A percentile compares a stretch with the other conserved stretches of the same genome.
Evolutionary conservation across 2,113 vertebrate species (phyloP).

Genomic region (Dromiciops gliroides): DNA sequence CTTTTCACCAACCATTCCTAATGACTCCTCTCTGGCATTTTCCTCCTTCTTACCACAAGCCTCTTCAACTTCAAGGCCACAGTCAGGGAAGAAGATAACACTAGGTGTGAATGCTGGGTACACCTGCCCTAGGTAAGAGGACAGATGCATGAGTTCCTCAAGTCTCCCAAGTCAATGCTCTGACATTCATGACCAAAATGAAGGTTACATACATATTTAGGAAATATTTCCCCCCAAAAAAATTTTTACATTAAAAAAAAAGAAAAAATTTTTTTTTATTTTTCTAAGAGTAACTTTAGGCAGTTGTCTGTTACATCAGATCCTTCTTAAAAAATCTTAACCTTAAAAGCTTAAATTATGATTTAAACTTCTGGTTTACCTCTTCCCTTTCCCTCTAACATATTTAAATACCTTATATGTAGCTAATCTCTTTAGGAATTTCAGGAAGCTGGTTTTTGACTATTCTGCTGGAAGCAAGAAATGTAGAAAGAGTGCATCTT

Average conservation of each 20-base stretch:
- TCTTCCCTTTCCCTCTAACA: background rate
- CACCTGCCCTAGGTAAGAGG: background rate
- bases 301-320: slow-evolving; percentile 37
- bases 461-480: background rate
- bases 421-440: slow-evolving; percentile 18
- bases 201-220: background rate
- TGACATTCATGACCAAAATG: background rate
- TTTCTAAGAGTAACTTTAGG: slow-evolving; percentile 56
- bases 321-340: slow-evolving; percentile 45
- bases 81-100: background rate
- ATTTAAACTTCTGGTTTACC: background rate
- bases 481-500: slow-evolving; percentile 5
- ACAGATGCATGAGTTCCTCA: background rate
- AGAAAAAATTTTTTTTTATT: no score
- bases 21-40: background rate
- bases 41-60: background rate
- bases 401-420: background rate
- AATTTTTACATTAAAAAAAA: no score
- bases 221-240: no score
- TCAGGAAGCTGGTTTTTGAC: slow-evolving; percentile 17
- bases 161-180: background rate
- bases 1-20: background rate
- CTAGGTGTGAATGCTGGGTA: background rate
- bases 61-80: background rate
- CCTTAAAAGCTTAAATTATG: slow-evolving; percentile 53